These are phyloP conservation scores for Trichonephila clavipes DNA, from an alignment of 1,140 invertebrate species.

Conservation along the genomic window DNA sequence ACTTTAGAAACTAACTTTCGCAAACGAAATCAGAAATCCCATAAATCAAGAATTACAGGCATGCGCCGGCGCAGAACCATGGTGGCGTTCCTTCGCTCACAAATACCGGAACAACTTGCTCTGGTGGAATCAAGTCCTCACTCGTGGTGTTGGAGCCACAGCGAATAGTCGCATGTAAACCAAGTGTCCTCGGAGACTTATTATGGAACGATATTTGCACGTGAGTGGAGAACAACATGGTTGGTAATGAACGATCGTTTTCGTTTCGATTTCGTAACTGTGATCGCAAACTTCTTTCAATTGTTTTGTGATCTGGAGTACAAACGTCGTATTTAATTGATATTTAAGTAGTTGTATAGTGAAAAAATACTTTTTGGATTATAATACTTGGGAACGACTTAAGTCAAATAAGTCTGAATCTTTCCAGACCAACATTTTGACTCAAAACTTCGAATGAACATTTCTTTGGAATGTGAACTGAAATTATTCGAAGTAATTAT, in stretches of 20 bases:
- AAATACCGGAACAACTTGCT: constrained; percentile 27
- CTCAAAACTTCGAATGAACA: too few relatives aligned
- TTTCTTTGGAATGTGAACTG: too few relatives aligned
- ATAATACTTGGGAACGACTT: too few relatives aligned
- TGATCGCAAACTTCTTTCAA: background rate
- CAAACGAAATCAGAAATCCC: constrained; percentile 32
- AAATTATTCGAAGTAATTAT: too few relatives aligned
- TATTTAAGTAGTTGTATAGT: too few relatives aligned
- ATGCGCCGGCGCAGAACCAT: background rate
- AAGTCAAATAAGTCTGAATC: too few relatives aligned
- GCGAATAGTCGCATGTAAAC: background rate
- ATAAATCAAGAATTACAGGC: constrained; percentile 7
- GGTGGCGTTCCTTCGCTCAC: background rate
- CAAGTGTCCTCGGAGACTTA: background rate
- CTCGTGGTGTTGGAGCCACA: constrained; percentile 41
- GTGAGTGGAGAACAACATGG: background rate
- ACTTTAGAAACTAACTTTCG: constrained; percentile 1
- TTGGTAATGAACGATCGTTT: background rate
- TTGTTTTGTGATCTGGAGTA: too few relatives aligned
- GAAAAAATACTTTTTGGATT: too few relatives aligned
- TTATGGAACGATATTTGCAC: background rate
- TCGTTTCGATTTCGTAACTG: background rate
- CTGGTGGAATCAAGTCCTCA: background rate
- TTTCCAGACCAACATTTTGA: too few relatives aligned
- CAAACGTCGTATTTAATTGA: too few relatives aligned